Conservation (phyloP, 2,888 invertebrate genomes). For the Erebia epiphron region DNA sequence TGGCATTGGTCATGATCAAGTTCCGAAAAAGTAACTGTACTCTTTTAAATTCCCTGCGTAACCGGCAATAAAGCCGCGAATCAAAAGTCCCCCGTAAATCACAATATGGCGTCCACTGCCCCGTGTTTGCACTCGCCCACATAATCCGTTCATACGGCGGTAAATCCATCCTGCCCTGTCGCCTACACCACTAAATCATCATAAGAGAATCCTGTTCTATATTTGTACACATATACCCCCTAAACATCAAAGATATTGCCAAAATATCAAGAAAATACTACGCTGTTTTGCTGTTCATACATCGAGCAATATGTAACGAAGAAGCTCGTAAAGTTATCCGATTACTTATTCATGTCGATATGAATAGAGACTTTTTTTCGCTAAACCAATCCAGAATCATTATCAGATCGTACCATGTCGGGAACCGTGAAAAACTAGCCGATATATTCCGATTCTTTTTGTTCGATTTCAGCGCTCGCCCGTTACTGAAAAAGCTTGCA, state of each 20-base stretch:
- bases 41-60: constrained; percentile 55
- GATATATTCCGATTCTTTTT: constrained; percentile 72
- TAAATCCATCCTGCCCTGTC: constrained; percentile 81
- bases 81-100: constrained; percentile 79
- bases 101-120: constrained; percentile 79
- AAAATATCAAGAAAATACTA: constrained; percentile 35
- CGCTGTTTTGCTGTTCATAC: constrained; percentile 21
- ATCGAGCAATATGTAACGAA: constrained; percentile 32
- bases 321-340: constrained; percentile 26
- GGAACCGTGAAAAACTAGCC: constrained; percentile 64
- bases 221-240: constrained; percentile 51
- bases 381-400: constrained; percentile 66
- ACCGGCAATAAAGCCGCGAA: constrained; percentile 76
- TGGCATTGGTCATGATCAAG: neutral
- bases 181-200: constrained; percentile 79
- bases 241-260: constrained; percentile 38
- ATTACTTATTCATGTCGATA: constrained; percentile 33
- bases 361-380: constrained; percentile 43
- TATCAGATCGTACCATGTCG: constrained; percentile 66
- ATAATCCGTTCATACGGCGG: constrained; percentile 81
- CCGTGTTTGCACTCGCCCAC: constrained; percentile 82
- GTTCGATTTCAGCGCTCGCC: constrained; percentile 67
- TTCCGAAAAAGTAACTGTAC: constrained; percentile 9
- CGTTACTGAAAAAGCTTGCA: constrained; percentile 80
- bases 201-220: constrained; percentile 76